phyloP scores from a whole-genome alignment of 2,113 vertebrate genomes.

The Merops nubicus region DNA sequence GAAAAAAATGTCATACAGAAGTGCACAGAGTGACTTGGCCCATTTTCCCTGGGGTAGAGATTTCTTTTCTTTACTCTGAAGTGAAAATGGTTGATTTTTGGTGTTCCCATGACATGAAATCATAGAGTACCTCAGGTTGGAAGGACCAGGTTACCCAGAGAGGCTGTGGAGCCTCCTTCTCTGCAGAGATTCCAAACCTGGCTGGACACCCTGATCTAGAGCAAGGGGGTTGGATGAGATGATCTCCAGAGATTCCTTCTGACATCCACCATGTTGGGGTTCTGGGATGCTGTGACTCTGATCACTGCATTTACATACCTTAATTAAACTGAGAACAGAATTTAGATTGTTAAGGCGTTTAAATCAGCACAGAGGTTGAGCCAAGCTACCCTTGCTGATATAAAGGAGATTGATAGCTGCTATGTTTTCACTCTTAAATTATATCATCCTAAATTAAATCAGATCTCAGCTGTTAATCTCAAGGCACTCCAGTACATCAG shows the following conservation, averaged over 20 bases:
- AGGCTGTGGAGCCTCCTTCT: neutral
- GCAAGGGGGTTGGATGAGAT: neutral
- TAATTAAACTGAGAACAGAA: neutral
- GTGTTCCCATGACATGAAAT: neutral
- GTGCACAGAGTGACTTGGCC: no score
- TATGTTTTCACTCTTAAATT: neutral
- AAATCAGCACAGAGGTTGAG: neutral
- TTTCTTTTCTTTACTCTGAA: neutral
- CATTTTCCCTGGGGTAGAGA: neutral
- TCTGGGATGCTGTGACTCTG: neutral
- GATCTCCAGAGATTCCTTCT: neutral
- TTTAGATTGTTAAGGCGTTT: neutral
- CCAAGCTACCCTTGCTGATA: neutral
- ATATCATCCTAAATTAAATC: neutral
- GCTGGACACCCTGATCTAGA: neutral
- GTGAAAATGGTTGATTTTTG: neutral
- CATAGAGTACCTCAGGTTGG: neutral
- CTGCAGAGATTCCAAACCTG: neutral
- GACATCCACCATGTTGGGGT: neutral
- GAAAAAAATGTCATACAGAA: neutral
- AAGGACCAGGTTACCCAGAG: neutral
- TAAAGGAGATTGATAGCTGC: neutral
- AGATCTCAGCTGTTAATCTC: neutral
- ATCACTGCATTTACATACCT: neutral
- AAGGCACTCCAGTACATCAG: neutral